Evolutionary conservation across 35 echinoderm and acorn worm species (phyloP), one percentile per base, ranked within the genome.

Genomic region (Patiria miniata): DNA sequence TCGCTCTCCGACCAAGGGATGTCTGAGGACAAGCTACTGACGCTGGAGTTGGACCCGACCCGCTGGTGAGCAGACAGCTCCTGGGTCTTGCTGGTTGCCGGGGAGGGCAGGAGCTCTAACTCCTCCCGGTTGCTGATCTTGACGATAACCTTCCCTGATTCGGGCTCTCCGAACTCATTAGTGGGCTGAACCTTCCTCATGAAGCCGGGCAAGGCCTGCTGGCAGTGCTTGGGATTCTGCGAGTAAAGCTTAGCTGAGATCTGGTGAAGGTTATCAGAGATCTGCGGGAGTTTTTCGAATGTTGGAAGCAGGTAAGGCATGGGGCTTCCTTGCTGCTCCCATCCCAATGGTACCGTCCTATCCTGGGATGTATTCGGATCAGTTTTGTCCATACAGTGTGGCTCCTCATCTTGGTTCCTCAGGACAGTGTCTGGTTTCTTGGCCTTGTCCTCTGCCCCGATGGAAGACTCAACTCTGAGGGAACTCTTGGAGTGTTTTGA

Each of bases 31-130:
- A 81, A 73, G 36, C 88, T 90, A 51, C 78, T 81, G 28, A 79
- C 57, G 57, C 88, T 90, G 0, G 88, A 90, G 65, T 90, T 81
- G n/a, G 88, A 90, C 30, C 83, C 83, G 17, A 84, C 47, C 30
- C 88, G 32, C 16, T 84, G 61, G 30, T 36, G 36, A 26, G 61
- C 58, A 14, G 65, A 1, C 34, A 23, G 34, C 26, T 26, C 19
- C 34, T 61, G 10, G 19, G 60, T 61, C 73, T 51, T 40, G 15
- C 39, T 86, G 34, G 30, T 40, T 42, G 36, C 29, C 39, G 22
- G 36, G 14, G 21, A 36, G 10, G 40, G 60, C 16, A 58, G 37
- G 8, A 86, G 53, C 36, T 18, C 57, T 8, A 36, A 16, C 14
- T 77, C 65, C 28, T 77, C 84, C 15, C 39, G 15, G 9, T 51